Base-by-base conservation (phyloP, 2,797 vertebrate genomes). In the Pseudomugil tenellus region DNA sequence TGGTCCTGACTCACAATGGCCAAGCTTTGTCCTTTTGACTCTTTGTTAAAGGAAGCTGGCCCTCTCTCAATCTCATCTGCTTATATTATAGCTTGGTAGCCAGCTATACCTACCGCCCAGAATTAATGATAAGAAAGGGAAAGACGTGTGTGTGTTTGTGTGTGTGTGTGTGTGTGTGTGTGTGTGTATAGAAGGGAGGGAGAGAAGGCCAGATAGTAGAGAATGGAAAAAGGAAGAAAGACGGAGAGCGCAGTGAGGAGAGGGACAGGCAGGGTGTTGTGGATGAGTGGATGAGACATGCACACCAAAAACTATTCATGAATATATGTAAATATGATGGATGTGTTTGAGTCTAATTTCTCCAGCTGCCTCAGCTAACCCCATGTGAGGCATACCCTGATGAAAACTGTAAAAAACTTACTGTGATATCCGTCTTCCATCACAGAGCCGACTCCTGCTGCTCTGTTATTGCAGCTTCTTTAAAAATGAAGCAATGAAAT, bases 1-100 rank as follows among this genome's bases (percentile, higher is more conserved):
- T 84, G 83, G 88, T 62, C 80, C 83, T 80, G 85, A 87, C 87
- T 91, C 87, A 90, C 89, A 88, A 91, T 84, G 89, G 88, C 84
- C 73, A 1, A 73, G 89, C 86, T 89, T 90, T 91, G 91, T 92
- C 89, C 89, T 90, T 90, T 90, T 88, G 89, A 90, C 87, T 92
- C 89, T 91, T 91, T 92, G 91, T 91, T 88, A 73, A 76, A 87
- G 68, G 78, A 80, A 85, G 72, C 83, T 86, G 90, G 84, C 84
- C 86, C 80, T 62, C 77, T 82, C 89, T 91, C 88, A 89, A 87
- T 90, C 90, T 91, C 86, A 89, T 92, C 90, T 90, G 86, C 88
- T 90, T 90, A 89, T 75, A 92, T 91, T 89, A 89, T 53, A 64
- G 85, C 79, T 70, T 54, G 66, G 76, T 77, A 72, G 83, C 85